phyloP scores from a whole-genome alignment of 2,797 vertebrate species.

The Gouania willdenowi region DNA sequence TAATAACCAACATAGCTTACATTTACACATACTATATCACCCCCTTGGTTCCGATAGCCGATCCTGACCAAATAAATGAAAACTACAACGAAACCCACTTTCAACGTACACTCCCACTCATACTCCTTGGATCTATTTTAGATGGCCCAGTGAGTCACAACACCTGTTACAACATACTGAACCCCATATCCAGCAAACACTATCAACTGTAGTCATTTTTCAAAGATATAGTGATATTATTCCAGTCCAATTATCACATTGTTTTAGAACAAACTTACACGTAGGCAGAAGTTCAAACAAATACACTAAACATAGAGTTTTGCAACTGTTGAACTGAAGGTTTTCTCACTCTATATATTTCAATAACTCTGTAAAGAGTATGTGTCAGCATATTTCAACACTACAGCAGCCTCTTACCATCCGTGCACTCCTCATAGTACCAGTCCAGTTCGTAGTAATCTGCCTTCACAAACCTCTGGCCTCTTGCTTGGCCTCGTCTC shows the following conservation, averaged over 20 bases:
- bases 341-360: neutral
- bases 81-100: slow-evolving; percentile 2
- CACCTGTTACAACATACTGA: slow-evolving; percentile 24
- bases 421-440: slow-evolving; percentile 98
- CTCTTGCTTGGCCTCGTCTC: slow-evolving; percentile 88
- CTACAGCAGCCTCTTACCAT: slow-evolving; percentile 81
- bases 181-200: no score
- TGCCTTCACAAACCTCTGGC: slow-evolving; percentile 96
- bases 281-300: no score
- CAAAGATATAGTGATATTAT: no score
- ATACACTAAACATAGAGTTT: neutral
- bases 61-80: neutral
- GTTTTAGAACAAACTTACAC: no score
- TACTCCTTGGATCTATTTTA: slow-evolving; percentile 7
- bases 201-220: no score
- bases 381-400: neutral
- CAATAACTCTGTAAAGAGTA: neutral
- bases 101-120: slow-evolving; percentile 8
- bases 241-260: no score
- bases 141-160: slow-evolving; percentile 25
- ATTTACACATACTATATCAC: slow-evolving; percentile 1
- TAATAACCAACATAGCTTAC: neutral
- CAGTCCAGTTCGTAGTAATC: slow-evolving; percentile 99
- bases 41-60: neutral
- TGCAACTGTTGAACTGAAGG: neutral